Percentiles rank a stretch among this genome's conserved stretches.
These are phyloP conservation scores for Protaetia brevitarsis DNA, from an alignment of 1,140 invertebrate genomes.

Conservation along the genomic window DNA sequence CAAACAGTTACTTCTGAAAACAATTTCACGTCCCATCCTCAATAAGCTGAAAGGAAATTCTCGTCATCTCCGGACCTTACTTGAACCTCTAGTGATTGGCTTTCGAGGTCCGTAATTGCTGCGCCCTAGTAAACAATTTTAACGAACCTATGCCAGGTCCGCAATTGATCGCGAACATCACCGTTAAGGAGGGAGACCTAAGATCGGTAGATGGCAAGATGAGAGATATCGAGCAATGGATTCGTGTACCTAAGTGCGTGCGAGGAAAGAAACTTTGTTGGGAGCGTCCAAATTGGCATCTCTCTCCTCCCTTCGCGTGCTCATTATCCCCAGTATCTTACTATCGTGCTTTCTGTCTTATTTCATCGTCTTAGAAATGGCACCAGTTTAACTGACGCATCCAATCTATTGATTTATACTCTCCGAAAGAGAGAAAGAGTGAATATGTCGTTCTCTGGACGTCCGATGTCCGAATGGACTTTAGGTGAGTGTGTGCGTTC, in stretches of 20 bases:
- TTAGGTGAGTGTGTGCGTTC: neutral
- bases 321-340: neutral
- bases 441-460: neutral
- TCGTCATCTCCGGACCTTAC: constrained; percentile 6
- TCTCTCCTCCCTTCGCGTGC: neutral
- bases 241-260: neutral
- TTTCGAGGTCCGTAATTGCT: constrained; percentile 9
- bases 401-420: constrained; percentile 37
- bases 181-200: constrained; percentile 27
- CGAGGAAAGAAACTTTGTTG: neutral
- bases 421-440: constrained; percentile 19
- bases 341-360: neutral
- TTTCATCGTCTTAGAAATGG: neutral
- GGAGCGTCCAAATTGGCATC: neutral
- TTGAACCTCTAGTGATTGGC: constrained; percentile 1
- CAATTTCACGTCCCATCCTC: neutral
- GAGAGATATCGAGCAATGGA: neutral
- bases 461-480: neutral
- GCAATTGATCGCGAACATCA: constrained; percentile 35
- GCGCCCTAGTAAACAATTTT: constrained; percentile 34
- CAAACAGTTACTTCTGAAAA: no score
- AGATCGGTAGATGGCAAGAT: constrained; percentile 23
- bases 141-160: constrained; percentile 31
- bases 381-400: neutral
- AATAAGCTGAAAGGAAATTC: constrained; percentile 1